A percentile compares a stretch with the other conserved stretches of the same genome.
Conservation (phyloP, 2,888 invertebrate species). For the Polietes domitor region DNA sequence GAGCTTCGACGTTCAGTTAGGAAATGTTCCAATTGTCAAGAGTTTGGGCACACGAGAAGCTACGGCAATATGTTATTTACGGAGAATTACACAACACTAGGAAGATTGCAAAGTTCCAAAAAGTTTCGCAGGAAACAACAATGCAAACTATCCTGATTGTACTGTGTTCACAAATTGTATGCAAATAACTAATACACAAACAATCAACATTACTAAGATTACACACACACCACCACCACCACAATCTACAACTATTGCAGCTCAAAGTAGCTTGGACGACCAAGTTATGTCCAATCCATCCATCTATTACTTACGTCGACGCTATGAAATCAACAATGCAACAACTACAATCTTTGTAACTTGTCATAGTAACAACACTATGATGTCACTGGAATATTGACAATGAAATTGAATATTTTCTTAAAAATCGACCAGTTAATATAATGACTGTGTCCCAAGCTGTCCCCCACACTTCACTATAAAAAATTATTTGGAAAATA, state of each 20-base stretch:
- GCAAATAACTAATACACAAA: slow-evolving; percentile 30
- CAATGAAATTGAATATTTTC: slow-evolving; percentile 17
- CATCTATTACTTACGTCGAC: slow-evolving; percentile 26
- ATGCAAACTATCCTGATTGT: neutral
- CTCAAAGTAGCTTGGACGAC: neutral
- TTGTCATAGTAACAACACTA: neutral
- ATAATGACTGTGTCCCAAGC: neutral
- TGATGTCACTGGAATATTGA: neutral
- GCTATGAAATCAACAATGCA: slow-evolving; percentile 8
- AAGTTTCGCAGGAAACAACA: neutral
- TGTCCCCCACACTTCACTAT: too few relatives aligned
- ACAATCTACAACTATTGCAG: neutral
- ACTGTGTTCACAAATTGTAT: neutral
- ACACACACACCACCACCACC: slow-evolving; percentile 3
- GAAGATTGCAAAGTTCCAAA: neutral
- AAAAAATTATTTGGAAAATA: too few relatives aligned
- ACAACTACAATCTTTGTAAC: neutral
- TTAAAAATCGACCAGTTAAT: slow-evolving; percentile 6
- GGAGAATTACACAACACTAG: neutral
- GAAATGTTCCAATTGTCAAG: slow-evolving; percentile 24
- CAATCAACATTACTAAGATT: slow-evolving; percentile 4
- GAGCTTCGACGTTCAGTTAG: slow-evolving; percentile 23
- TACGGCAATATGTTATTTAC: slow-evolving; percentile 26
- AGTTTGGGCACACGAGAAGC: slow-evolving; percentile 24
- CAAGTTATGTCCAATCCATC: neutral